Evolutionary conservation across 1,140 invertebrate species (phyloP), one percentile per base, ranked within the genome.

Genomic region (Bombyx mandarina): DNA sequence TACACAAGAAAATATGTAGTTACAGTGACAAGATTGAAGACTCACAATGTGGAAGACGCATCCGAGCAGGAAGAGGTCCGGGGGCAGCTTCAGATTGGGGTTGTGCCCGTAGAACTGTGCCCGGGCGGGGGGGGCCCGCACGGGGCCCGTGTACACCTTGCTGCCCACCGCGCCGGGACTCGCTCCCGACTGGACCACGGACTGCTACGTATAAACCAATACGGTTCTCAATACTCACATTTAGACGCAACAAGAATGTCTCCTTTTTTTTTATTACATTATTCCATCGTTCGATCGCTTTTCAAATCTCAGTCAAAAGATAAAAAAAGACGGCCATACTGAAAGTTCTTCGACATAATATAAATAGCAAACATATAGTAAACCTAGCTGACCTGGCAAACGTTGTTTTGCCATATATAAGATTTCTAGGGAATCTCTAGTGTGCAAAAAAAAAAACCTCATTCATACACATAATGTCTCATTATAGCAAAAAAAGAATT

Each of bases 31-130:
- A 56, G 7, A 46, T 51, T 18, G n/a, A 43, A 5, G 22, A 74
- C 83, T 79, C 43, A 94, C 92, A 55, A 97, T 94, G 65, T 93
- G 93, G 67, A 99, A 99, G 9, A 97, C 93, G 82, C 97, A 99
- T 7, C 97, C 97, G 3, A 98, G 88, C 6, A 99, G 81, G 83
- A 96, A 98, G 51, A 96, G 88, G 70, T 97, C 95, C 0, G 94
- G 91, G 8, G 97, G 96, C 55, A 98, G 85, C 89, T 95, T 96
- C 22, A 95, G 85, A 80, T 94, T 95, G 7, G 94, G 95, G 88
- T 95, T 95, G 80, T 96, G 95, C 5, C 94, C 95, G 79, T 95
- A 95, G 82, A 95, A 96, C 68, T 94, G 91, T 43, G 92, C 89
- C 48, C 93, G 86, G 6, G 90, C 89, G 35, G 89, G 88, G 12